Conservation (phyloP, 2,113 vertebrate genomes). For the Axis porcinus region DNA sequence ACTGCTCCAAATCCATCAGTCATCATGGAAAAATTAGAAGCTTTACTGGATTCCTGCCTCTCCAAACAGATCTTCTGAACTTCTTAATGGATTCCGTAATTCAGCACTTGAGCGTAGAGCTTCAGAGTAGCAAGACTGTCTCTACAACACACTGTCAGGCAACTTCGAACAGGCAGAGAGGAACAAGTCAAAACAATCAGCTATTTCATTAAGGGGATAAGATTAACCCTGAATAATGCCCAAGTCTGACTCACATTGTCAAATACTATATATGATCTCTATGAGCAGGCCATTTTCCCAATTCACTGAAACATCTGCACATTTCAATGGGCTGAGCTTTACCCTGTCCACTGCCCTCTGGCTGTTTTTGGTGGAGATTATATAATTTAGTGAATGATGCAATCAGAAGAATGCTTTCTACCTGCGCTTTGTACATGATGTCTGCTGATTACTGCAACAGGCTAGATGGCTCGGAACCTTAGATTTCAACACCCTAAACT, state of each 20-base stretch:
- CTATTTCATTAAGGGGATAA: conserved; percentile 72
- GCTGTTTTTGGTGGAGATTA: conserved; percentile 65
- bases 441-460: conserved; percentile 16
- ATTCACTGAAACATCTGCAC: conserved; percentile 44
- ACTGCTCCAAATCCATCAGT: conserved; percentile 77
- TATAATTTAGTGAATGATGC: conserved; percentile 58
- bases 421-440: conserved; percentile 45
- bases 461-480: conserved; percentile 14
- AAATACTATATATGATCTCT: conserved; percentile 66
- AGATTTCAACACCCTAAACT: conserved; percentile 58
- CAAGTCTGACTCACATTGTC: conserved; percentile 72
- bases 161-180: conserved; percentile 68
- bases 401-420: conserved; percentile 59
- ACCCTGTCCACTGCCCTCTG: conserved; percentile 22
- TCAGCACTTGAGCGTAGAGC: conserved; percentile 59
- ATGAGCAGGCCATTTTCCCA: conserved; percentile 39
- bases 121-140: conserved; percentile 63
- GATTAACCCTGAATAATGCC: conserved; percentile 72
- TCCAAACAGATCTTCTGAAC: conserved; percentile 76
- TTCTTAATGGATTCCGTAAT: conserved; percentile 75
- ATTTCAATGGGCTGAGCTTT: conserved; percentile 41
- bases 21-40: conserved; percentile 78
- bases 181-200: conserved; percentile 77
- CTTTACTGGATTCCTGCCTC: conserved; percentile 77
- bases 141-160: conserved; percentile 60